Conservation (phyloP, 1,140 invertebrate species). For the Patella vulgata region DNA sequence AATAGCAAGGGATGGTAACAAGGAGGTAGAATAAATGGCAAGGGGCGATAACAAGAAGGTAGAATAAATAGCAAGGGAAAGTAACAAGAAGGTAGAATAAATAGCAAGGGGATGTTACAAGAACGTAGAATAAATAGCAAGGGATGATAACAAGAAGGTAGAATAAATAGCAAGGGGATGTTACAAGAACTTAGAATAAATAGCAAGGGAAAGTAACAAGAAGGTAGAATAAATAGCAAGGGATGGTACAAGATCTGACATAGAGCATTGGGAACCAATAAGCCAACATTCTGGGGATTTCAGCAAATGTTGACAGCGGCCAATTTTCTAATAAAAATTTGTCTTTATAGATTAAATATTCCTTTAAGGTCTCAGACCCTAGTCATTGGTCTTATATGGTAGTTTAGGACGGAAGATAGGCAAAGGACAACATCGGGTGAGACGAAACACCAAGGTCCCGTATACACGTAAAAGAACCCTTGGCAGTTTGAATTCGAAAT, state of each 20-base stretch:
- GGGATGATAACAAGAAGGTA: not conserved
- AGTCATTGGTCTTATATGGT: too few species aligned
- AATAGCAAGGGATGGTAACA: not conserved
- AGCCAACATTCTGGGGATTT: too few species aligned
- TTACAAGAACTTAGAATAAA: not conserved
- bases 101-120: not conserved
- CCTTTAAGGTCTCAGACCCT: too few species aligned
- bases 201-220: not conserved
- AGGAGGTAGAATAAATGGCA: not conserved
- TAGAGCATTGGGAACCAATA: too few species aligned
- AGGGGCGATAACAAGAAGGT: slow-evolving; percentile 3
- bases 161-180: not conserved
- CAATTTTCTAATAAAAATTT: too few species aligned
- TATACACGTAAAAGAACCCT: too few species aligned
- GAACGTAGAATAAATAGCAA: not conserved
- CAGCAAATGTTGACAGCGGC: too few species aligned
- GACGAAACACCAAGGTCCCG: too few species aligned
- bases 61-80: not conserved
- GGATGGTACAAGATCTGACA: not conserved
- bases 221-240: not conserved
- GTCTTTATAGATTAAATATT: too few species aligned
- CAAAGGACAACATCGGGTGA: too few species aligned
- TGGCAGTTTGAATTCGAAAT: too few species aligned
- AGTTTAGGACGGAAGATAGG: too few species aligned
- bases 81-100: not conserved